Evolutionary conservation across 2,888 invertebrate genomes (phyloP), one percentile per base, ranked within the genome.

Genomic region (Hedya salicella): DNA sequence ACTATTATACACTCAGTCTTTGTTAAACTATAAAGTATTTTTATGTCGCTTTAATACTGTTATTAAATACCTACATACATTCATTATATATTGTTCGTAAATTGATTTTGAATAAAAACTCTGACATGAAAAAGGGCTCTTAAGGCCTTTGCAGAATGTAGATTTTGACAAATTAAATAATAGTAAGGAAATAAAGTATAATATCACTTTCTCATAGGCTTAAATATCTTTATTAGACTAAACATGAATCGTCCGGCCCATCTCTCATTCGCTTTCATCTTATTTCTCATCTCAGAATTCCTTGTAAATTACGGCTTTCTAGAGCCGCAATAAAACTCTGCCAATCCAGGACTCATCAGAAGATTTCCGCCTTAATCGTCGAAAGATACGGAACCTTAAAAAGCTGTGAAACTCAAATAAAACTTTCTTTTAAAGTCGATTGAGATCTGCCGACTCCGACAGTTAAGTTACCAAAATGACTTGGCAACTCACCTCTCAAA

Each of bases 381-480:
- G 30, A 53, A 42, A 66, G 60, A 54, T 54, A 49, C 14, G 40
- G 16, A 53, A 66, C 66, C 32, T 42, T 16, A 54, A 66, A 66
- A 61, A 49, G 66, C 48, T 19, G 53, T 53, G 19, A 57, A 65
- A 65, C 60, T 66, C 60, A 66, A 61, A 65, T 60, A 65, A 36
- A 60, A 53, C 60, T 60, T 60, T 40, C 40, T 66, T 66, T 54
- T 42, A 53, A 64, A 66, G 60, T 61, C 66, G 54, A 66, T 61
- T 54, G 54, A 36, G 53, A 54, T 60, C 30, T 59, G 25, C 46
- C 64, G 46, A 57, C 46, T 65, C 60, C 11, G 11, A 50, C 14
- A 21, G 44, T 44, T 64, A 42, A 64, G 36, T 52, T 44, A 50
- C 44, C 57, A 44, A 57, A 64, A 59, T 64, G 59, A 53, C 65